These are phyloP conservation scores for Hirtodrosophila cameraria DNA, from an alignment of 2,888 invertebrate species.

Conservation along the genomic window DNA sequence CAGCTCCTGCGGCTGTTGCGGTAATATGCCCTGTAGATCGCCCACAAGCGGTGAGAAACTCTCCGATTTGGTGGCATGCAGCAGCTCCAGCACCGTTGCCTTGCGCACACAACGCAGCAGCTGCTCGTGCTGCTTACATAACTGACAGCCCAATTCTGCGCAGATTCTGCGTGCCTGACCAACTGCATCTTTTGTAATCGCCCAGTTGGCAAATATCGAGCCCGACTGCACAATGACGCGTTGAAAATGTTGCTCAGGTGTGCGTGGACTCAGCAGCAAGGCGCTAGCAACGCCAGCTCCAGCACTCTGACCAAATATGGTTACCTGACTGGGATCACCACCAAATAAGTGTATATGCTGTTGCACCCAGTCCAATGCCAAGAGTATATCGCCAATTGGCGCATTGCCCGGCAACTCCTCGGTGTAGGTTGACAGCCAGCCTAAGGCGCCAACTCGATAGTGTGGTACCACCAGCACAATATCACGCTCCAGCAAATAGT, in stretches of 20 bases:
- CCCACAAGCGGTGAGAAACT: slow-evolving; percentile 68
- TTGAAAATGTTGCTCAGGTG: slow-evolving; percentile 82
- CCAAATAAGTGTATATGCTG: slow-evolving; percentile 85
- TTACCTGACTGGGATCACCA: slow-evolving; percentile 85
- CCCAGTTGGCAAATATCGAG: slow-evolving; percentile 85
- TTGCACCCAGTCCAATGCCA: slow-evolving; percentile 85
- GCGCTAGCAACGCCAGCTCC: slow-evolving; percentile 85
- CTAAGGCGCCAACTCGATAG: slow-evolving; percentile 85
- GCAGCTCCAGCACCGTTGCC: slow-evolving; percentile 39
- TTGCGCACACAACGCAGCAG: slow-evolving; percentile 42
- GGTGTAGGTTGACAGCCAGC: slow-evolving; percentile 85
- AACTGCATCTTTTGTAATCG: slow-evolving; percentile 82
- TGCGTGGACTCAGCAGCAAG: slow-evolving; percentile 84
- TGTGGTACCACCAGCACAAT: slow-evolving; percentile 85
- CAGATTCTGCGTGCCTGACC: slow-evolving; percentile 67
- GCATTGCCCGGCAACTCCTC: slow-evolving; percentile 85
- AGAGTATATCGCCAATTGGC: slow-evolving; percentile 85
- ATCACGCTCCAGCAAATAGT: slow-evolving; percentile 84
- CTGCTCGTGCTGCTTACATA: slow-evolving; percentile 32
- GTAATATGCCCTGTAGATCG: slow-evolving; percentile 70
- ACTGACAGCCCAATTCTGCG: slow-evolving; percentile 36
- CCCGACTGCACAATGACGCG: slow-evolving; percentile 86
- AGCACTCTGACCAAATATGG: slow-evolving; percentile 86
- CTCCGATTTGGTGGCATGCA: slow-evolving; percentile 51
- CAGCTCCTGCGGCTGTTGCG: slow-evolving; percentile 62